Evolutionary conservation across 1,140 invertebrate species (phyloP).

Genomic region (Chelonus insularis): DNA sequence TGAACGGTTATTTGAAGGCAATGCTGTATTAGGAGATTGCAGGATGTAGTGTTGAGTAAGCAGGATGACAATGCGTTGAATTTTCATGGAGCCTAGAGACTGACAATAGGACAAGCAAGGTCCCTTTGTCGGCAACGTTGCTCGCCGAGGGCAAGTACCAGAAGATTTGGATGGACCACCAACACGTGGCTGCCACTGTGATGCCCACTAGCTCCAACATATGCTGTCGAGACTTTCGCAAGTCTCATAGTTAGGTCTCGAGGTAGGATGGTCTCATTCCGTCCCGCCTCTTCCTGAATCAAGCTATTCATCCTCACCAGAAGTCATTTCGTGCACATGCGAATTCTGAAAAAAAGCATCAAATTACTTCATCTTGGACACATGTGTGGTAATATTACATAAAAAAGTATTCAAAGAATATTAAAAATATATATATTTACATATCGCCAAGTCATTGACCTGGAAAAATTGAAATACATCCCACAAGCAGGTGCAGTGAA

Average conservation of each 20-base stretch:
- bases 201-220: background rate
- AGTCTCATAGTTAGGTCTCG: constrained; percentile 15
- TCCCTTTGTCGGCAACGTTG: constrained; percentile 50
- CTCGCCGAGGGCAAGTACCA: constrained; percentile 32
- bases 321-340: too few relatives aligned
- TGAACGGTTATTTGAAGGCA: too few relatives aligned
- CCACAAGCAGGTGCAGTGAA: constrained; percentile 16
- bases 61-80: constrained; percentile 44
- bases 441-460: background rate
- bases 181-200: constrained; percentile 43
- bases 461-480: background rate
- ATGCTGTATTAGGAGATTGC: too few relatives aligned
- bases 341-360: too few relatives aligned
- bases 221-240: constrained; percentile 39
- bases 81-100: constrained; percentile 35
- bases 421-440: too few relatives aligned
- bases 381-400: too few relatives aligned
- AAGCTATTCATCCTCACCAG: too few relatives aligned
- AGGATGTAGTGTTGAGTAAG: constrained; percentile 13
- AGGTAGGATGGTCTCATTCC: too few relatives aligned
- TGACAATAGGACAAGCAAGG: constrained; percentile 44
- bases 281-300: constrained; percentile 23
- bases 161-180: constrained; percentile 42
- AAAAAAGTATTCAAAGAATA: too few relatives aligned
- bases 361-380: too few relatives aligned